phyloP scores from a whole-genome alignment of 2,113 vertebrate species.

The human (Homo sapiens) region DNA sequence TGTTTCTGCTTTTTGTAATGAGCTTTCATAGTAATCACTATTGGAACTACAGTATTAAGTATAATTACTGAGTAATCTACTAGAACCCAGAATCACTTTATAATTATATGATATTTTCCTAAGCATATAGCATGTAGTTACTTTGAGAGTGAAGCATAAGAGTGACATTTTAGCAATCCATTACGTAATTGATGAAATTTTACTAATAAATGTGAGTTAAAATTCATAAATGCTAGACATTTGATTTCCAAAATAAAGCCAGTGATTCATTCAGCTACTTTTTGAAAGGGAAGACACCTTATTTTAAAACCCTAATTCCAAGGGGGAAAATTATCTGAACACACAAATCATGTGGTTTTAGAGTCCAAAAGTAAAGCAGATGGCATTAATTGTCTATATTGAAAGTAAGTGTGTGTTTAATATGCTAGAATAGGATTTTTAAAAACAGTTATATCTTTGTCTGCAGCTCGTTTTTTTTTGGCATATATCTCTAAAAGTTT shows the following conservation, averaged over 20 bases:
- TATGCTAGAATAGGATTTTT: conserved; percentile 15
- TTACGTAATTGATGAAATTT: conserved; percentile 54
- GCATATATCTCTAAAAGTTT: background rate
- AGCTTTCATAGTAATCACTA: conserved; percentile 77
- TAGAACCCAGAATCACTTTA: conserved; percentile 76
- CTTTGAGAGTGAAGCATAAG: conserved; percentile 56
- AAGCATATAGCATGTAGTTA: conserved; percentile 67
- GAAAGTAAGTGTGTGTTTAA: background rate
- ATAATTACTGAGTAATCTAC: conserved; percentile 77
- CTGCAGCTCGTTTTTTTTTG: background rate
- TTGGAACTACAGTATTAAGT: conserved; percentile 73
- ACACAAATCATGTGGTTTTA: background rate
- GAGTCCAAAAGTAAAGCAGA: conserved; percentile 8
- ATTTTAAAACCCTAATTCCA: conserved; percentile 10
- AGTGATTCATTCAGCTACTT: background rate
- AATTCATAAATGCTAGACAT: conserved; percentile 1
- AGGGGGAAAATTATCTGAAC: background rate
- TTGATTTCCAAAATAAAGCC: conserved; percentile 59
- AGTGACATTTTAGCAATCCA: conserved; percentile 64
- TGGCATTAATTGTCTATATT: background rate
- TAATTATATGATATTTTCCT: conserved; percentile 77
- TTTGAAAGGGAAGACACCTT: conserved; percentile 33
- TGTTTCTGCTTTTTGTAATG: conserved; percentile 76
- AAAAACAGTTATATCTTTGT: conserved; percentile 18
- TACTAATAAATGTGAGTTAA: conserved; percentile 33